A percentile compares a stretch with the other conserved stretches of the same genome.
Conservation (phyloP, 2,113 vertebrate genomes). For the Glareola pratincola region DNA sequence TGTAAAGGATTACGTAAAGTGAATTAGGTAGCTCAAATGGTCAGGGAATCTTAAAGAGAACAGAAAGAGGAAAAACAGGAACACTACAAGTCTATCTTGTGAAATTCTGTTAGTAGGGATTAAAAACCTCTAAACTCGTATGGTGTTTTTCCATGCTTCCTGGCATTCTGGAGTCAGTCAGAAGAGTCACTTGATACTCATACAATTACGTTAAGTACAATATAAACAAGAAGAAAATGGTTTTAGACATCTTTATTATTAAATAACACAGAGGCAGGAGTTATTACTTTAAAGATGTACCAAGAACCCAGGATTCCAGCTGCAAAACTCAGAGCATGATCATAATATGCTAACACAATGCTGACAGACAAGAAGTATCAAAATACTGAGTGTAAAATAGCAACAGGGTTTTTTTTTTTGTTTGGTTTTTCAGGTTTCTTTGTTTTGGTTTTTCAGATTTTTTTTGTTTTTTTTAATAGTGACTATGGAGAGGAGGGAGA, state of each 20-base stretch:
- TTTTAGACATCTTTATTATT: conserved; percentile 62
- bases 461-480: background rate
- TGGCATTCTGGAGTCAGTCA: background rate
- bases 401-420: background rate
- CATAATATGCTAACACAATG: background rate
- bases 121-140: background rate
- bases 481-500: background rate
- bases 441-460: background rate
- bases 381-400: background rate
- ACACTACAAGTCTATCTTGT: background rate
- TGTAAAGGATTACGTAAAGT: background rate
- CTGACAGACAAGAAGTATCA: background rate
- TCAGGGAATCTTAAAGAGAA: background rate
- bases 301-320: conserved; percentile 4
- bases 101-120: background rate
- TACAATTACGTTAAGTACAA: conserved; percentile 25
- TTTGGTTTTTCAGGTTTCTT: background rate
- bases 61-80: background rate
- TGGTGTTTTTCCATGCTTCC: background rate
- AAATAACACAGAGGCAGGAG: conserved; percentile 33
- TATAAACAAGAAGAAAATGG: conserved; percentile 55
- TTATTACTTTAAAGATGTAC: background rate
- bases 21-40: background rate
- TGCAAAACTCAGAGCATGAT: background rate
- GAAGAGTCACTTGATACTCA: background rate